Evolutionary conservation across 2,888 invertebrate genomes (phyloP).

Genomic region (Pogonocherus hispidulus): DNA sequence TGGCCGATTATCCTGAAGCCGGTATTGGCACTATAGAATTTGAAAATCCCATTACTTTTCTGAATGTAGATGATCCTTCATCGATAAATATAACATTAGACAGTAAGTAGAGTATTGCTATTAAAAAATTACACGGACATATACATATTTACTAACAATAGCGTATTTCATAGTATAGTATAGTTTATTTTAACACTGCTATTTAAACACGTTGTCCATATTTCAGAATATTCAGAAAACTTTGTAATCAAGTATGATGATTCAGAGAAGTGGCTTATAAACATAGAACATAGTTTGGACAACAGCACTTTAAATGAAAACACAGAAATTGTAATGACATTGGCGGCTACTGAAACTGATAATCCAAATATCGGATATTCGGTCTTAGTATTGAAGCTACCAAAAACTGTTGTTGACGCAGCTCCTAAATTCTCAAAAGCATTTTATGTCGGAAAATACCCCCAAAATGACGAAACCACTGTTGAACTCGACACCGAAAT

Average conservation of each 20-base stretch:
- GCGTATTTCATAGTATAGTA: background rate
- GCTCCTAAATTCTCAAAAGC: slow-evolving; percentile 22
- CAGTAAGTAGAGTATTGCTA: slow-evolving; percentile 1
- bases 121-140: background rate
- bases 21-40: slow-evolving; percentile 2
- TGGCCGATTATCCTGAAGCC: slow-evolving; percentile 6
- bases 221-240: slow-evolving; percentile 1
- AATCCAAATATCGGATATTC: slow-evolving; percentile 13
- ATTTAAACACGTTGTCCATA: background rate
- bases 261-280: slow-evolving; percentile 7
- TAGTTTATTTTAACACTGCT: background rate
- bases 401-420: background rate
- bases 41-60: background rate
- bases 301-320: background rate
- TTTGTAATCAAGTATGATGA: slow-evolving; percentile 12
- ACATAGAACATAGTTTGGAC: background rate
- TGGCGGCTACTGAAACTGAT: slow-evolving; percentile 17
- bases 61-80: slow-evolving; percentile 6
- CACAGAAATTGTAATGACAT: slow-evolving; percentile 12
- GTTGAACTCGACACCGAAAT: slow-evolving; percentile 20
- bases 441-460: slow-evolving; percentile 24
- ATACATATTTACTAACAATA: background rate
- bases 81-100: background rate
- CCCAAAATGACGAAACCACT: background rate
- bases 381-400: slow-evolving; percentile 30